Evolutionary conservation across 1,140 invertebrate species (phyloP).

Genomic region (Gonioctena quinquepunctata): DNA sequence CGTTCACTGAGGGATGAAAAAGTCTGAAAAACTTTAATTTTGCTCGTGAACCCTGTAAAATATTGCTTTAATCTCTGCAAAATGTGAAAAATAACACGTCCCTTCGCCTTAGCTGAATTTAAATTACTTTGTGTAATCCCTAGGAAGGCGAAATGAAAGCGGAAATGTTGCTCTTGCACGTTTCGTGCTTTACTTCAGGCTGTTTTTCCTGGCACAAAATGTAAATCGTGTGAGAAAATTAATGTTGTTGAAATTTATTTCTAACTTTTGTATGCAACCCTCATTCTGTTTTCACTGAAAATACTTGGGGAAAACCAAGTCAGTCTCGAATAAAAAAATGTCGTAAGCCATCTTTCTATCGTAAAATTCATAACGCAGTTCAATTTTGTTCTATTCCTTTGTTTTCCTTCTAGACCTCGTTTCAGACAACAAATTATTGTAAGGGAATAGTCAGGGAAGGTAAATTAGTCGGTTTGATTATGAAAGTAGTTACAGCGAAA

Average conservation of each 20-base stretch:
- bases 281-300: too few species aligned
- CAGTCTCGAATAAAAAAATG: too few species aligned
- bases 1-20: slow-evolving; percentile 42
- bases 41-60: slow-evolving; percentile 51
- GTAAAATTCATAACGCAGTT: too few species aligned
- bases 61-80: slow-evolving; percentile 56
- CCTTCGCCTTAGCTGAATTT: slow-evolving; percentile 54
- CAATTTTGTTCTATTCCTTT: too few species aligned
- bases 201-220: neutral
- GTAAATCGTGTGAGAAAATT: neutral
- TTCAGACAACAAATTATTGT: too few species aligned
- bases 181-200: neutral
- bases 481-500: too few species aligned
- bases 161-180: slow-evolving; percentile 33
- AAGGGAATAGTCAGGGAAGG: too few species aligned
- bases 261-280: too few species aligned
- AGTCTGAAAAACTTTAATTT: slow-evolving; percentile 54
- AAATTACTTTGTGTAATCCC: slow-evolving; percentile 53
- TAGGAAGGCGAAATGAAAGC: slow-evolving; percentile 47
- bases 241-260: slow-evolving; percentile 2
- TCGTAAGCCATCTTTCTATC: too few species aligned
- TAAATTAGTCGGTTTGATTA: too few species aligned
- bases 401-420: too few species aligned
- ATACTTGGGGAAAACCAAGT: too few species aligned
- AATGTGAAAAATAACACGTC: slow-evolving; percentile 54